Percentiles rank a stretch among this genome's conserved stretches.
Conservation (phyloP, 2,113 vertebrate species). For the Pseudolaguvia tuberculata region DNA sequence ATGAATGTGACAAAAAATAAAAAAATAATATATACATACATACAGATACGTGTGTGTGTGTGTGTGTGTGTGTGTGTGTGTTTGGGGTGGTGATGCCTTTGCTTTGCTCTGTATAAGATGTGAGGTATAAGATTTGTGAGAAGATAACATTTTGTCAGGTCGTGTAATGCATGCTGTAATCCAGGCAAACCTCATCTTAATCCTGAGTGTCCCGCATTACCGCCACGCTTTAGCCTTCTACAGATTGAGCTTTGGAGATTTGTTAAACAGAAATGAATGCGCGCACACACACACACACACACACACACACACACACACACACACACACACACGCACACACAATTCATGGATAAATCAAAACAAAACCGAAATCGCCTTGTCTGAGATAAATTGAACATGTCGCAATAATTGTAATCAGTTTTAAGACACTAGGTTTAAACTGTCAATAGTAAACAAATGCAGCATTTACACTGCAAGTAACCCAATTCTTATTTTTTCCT, state of each 20-base stretch:
- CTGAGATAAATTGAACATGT: neutral
- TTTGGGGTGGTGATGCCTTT: neutral
- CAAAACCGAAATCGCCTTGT: too few relatives aligned
- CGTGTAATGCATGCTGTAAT: conserved; percentile 39
- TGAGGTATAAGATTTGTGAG: conserved; percentile 36
- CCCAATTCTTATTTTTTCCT: too few relatives aligned
- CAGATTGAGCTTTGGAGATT: conserved; percentile 47
- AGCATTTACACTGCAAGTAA: too few relatives aligned
- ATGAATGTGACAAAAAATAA: too few relatives aligned
- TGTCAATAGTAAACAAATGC: neutral
- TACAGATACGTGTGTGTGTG: conserved; percentile 2
- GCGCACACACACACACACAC: too few relatives aligned
- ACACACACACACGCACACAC: too few relatives aligned
- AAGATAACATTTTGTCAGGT: conserved; percentile 26
- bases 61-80: neutral
- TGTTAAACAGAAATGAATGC: neutral
- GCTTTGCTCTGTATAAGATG: conserved; percentile 38
- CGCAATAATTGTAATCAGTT: neutral
- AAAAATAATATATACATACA: too few relatives aligned
- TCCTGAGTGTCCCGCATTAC: conserved; percentile 47
- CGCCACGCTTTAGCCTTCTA: conserved; percentile 35
- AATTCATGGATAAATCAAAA: too few relatives aligned
- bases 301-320: too few relatives aligned
- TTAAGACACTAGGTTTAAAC: neutral
- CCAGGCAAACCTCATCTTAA: conserved; percentile 47